Evolutionary conservation across 1,140 invertebrate species (phyloP), one percentile per base, ranked within the genome.

Genomic region (Piezodorus guildinii): DNA sequence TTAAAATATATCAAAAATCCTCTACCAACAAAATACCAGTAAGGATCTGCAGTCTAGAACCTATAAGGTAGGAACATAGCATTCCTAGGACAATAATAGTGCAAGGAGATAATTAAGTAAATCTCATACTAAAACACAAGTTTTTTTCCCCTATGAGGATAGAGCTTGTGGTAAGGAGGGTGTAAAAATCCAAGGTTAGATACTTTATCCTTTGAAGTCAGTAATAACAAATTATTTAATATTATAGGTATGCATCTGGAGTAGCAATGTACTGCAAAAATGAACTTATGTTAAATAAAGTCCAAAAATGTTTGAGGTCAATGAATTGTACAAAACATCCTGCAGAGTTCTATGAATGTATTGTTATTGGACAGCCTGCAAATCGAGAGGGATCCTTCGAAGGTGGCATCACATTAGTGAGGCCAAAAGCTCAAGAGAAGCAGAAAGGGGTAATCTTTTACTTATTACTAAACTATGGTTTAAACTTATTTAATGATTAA

Each of bases 231-330:
- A 21, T 6, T 14, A 34, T 17, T 61, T 23, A 9, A 59, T 25
- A 21, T 59, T 61, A 10, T 51, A 62, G 60, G 25, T 51, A 62
- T 39, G 34, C 60, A 25, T 46, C 60, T 45, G 60, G 60, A 23
- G 60, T 62, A 8, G 43, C 60, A 14, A 49, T 62, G n/a, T 62
- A 21, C 27, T 62, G 43, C 30, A 49, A 17, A 17, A 49, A 62
- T 21, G 9, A 62, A 46, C 0, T 16, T 6, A 19, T 62, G 5
- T 23, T 25, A 17, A 23, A 25, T 16, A 10, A 16, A 23, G 15
- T 49, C 14, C 44, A 30, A 62, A 62, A 49, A 46, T 51, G 25
- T 25, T 25, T 62, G 17, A 21, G 43, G n/a, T 30, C 43, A 30
- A 62, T 51, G 46, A 46, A 34, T 16, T 9, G 15, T 25, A 8